phyloP scores from a whole-genome alignment of 2,797 vertebrate genomes.

The Glyptemys insculpta region DNA sequence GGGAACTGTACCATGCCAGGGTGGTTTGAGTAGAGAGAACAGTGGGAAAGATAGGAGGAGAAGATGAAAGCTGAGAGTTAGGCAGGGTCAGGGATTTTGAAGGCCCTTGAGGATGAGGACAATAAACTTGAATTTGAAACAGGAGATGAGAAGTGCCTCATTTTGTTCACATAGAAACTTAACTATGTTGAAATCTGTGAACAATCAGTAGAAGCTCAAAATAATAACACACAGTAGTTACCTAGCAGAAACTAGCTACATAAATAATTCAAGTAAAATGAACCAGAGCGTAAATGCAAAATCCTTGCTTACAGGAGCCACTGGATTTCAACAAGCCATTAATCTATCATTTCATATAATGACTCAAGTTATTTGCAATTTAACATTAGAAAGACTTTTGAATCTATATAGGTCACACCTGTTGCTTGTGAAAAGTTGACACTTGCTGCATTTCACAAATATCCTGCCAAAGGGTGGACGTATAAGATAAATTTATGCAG shows the following conservation, averaged over 20 bases:
- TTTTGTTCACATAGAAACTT: neutral
- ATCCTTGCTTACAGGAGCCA: constrained; percentile 50
- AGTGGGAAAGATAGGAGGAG: neutral
- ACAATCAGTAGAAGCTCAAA: neutral
- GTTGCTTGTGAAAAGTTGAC: constrained; percentile 49
- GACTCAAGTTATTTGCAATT: constrained; percentile 57
- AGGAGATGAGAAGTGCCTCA: neutral
- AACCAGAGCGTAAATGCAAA: neutral
- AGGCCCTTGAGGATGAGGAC: accelerated
- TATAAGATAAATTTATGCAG: constrained; percentile 72
- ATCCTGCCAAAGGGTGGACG: constrained; percentile 68
- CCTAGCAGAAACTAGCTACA: neutral
- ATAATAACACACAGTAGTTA: neutral
- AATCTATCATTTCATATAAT: constrained; percentile 38
- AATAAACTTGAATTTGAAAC: neutral
- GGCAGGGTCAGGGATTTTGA: neutral
- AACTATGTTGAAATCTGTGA: neutral
- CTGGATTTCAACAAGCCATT: constrained; percentile 55
- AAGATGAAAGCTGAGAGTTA: neutral
- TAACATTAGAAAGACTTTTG: constrained; percentile 47
- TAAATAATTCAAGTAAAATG: neutral
- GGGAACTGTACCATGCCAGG: neutral
- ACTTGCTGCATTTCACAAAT: constrained; percentile 66
- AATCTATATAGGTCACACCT: constrained; percentile 60
- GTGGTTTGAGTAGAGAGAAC: neutral